Evolutionary conservation across 2,888 invertebrate species (phyloP), one percentile per base, ranked within the genome.

Genomic region (Papilio elwesi): DNA sequence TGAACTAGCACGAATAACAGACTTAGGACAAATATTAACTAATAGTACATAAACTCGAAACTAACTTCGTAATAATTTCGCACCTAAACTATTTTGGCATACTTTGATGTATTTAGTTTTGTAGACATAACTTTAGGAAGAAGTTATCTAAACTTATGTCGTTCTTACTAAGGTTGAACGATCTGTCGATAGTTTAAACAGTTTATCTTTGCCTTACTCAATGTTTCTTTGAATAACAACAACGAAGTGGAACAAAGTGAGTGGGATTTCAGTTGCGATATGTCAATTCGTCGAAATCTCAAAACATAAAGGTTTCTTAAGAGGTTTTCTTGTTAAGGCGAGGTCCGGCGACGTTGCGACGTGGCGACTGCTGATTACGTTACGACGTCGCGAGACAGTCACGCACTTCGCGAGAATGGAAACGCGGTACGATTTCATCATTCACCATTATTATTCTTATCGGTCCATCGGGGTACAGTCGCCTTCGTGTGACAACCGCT

Each of bases 391-490:
- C 52, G 53, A 68, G n/a, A 51, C 68, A 43, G 55, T 67, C 71
- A 73, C 68, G 67, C 62, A 52, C 49, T 59, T 52, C 59, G 57
- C 68, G 68, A 64, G 66, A 53, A 51, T 51, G 57, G 64, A 70
- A 36, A 53, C 48, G 66, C 68, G 16, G 62, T 65, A 75, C 76
- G 78, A 78, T 76, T 71, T 76, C 77, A 78, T 75, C 73, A 74
- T 71, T 74, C 69, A 67, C 72, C 70, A 74, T 74, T 72, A 74
- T 75, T 70, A 76, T 73, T 59, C 16, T 66, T 65, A 65, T 57
- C 70, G 38, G 49, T 15, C 13, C 65, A 64, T 65, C 70, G 7
- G 26, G 13, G 70, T 65, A 57, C 55, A 70, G 49, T 55, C 48
- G n/a, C 47, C 48, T 10, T 47, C 51, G 47, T 16, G 43, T 16